Percentiles rank a stretch among this genome's conserved stretches.
Conservation (phyloP, 1,140 invertebrate genomes). For the Macrotrachela quadricornifera region DNA sequence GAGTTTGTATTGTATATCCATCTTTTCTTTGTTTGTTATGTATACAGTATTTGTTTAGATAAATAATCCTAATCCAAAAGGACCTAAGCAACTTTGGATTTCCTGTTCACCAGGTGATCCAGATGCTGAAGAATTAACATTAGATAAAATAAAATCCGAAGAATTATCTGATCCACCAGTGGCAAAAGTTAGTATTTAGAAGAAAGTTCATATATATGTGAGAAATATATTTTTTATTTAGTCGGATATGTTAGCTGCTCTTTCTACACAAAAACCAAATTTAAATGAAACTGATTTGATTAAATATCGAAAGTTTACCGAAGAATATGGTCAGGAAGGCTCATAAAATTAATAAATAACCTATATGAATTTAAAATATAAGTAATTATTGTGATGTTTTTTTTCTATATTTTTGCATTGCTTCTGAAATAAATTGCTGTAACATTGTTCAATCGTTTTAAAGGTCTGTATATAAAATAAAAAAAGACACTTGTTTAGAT, state of each 20-base stretch:
- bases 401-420: no score
- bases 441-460: no score
- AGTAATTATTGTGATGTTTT: no score
- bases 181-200: conserved; percentile 55
- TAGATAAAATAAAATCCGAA: conserved; percentile 80
- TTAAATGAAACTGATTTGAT: conserved; percentile 85
- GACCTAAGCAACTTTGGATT: conserved; percentile 62
- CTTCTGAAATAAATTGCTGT: no score
- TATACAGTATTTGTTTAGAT: no score
- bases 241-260: conserved; percentile 78
- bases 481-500: no score
- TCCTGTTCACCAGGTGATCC: conserved; percentile 84
- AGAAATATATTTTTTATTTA: conserved; percentile 19
- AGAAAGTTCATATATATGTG: neutral
- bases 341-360: no score
- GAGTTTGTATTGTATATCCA: conserved; percentile 17
- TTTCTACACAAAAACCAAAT: conserved; percentile 81
- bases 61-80: conserved; percentile 52
- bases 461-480: no score
- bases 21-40: conserved; percentile 33
- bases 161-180: conserved; percentile 89
- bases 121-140: conserved; percentile 84
- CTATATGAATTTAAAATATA: no score
- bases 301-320: conserved; percentile 81
- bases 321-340: conserved; percentile 64